Evolutionary conservation across 2,113 vertebrate genomes (phyloP).

Genomic region (Paradoxurus hermaphroditus): DNA sequence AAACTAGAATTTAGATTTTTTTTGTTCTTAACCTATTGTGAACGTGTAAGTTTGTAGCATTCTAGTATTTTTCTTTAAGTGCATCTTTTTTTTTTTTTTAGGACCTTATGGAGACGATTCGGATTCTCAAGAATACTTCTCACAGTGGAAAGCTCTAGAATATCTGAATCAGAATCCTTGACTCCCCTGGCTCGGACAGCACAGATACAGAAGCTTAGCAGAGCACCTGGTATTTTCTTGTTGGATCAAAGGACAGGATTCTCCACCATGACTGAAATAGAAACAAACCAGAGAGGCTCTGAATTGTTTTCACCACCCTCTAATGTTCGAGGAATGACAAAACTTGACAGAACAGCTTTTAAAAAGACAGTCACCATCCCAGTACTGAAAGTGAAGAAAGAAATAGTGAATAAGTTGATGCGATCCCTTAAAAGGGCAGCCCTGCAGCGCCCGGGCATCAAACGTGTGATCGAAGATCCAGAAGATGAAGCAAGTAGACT

Average conservation of each 20-base stretch:
- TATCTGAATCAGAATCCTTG: conserved; percentile 70
- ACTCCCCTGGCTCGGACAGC: conserved; percentile 61
- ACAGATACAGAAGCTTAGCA: conserved; percentile 60
- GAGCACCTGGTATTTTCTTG: conserved; percentile 54
- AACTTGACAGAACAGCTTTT: conserved; percentile 91
- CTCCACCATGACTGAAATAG: conserved; percentile 79
- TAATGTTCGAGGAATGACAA: conserved; percentile 93
- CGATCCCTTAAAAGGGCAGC: conserved; percentile 87
- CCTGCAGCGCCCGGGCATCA: conserved; percentile 89
- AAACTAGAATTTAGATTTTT: conserved; percentile 52
- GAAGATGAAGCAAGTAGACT: conserved; percentile 81
- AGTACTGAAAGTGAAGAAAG: conserved; percentile 88
- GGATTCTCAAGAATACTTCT: conserved; percentile 77
- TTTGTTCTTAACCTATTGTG: conserved; percentile 65
- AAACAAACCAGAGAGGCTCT: conserved; percentile 68
- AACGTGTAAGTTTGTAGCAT: conserved; percentile 1
- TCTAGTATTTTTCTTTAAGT: no score
- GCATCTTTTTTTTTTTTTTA: conserved; percentile 70
- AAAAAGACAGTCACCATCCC: conserved; percentile 89
- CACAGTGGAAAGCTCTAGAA: conserved; percentile 69
- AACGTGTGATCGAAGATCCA: conserved; percentile 90
- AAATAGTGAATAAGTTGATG: conserved; percentile 84
- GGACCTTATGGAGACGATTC: conserved; percentile 76
- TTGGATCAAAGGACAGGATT: conserved; percentile 56
- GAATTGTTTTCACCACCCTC: conserved; percentile 87